These are phyloP conservation scores for Circus cinereus DNA, from an alignment of 2,797 vertebrate species.

Conservation along the genomic window DNA sequence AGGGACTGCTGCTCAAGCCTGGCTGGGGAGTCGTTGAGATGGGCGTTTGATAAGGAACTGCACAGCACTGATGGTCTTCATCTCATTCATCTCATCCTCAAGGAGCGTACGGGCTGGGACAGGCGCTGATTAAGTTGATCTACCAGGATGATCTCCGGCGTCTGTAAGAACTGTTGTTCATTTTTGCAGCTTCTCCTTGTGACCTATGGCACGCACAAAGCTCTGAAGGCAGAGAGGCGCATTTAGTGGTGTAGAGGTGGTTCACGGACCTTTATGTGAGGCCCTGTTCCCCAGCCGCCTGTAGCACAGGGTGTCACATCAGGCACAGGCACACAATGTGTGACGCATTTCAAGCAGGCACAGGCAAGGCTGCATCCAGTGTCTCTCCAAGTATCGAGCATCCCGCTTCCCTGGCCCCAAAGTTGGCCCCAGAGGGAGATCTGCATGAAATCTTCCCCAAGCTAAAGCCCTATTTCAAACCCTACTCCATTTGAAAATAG, in stretches of 20 bases:
- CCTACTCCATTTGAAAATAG: not conserved
- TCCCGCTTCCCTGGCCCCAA: not conserved
- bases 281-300: accelerated
- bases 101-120: not conserved
- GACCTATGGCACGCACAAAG: accelerated
- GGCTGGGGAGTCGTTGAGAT: not conserved
- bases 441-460: not conserved
- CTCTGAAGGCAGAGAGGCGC: not conserved
- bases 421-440: not conserved
- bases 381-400: accelerated
- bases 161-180: not conserved
- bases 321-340: no score
- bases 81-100: not conserved
- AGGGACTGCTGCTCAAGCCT: not conserved
- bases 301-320: not conserved
- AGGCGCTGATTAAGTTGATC: not conserved
- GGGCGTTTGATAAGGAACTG: not conserved
- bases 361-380: not conserved
- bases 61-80: not conserved
- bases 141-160: not conserved
- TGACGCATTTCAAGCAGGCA: not conserved
- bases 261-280: not conserved
- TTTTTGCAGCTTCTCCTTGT: not conserved
- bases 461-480: not conserved
- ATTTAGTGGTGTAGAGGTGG: not conserved